Base-by-base conservation (phyloP, 2,797 vertebrate genomes). In the Acanthurus leucopareius region DNA sequence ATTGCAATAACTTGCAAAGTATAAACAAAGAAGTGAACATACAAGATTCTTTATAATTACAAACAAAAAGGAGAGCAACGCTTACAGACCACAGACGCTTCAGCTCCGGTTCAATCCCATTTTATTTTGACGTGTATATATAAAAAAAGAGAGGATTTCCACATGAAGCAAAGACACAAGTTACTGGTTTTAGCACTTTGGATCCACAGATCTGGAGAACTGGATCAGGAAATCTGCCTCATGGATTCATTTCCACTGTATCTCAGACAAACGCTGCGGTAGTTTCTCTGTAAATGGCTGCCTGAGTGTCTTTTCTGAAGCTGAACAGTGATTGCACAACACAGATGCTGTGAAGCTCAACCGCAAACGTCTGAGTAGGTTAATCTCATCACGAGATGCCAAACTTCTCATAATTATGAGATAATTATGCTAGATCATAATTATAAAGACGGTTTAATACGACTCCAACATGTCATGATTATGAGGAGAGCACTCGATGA, bases 281-380 rank as follows among this genome's bases (percentile, higher is more conserved):
- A 60, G 72, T 59, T 64, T 2, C 54, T 59, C 1, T 2, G 13
- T n/a, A 53, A 75, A 67, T 0, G 22, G n/a, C n/a, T 42, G 28
- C 45, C 56, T 48, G 25, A 25, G 48, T 42, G 60, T 25, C 68
- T 71, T 49, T 25, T 15, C 44, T 47, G 68, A 5, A 45, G 22
- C 51, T 42, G 67, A 17, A 10, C 67, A 40, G n/a, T 7, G 65
- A 57, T 76, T 52, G 53, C 67, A 9, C 62, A 78, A 80, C 78
- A 38, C 3, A 44, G 58, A 63, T 15, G 70, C 60, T 15, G 40
- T 40, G n/a, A 64, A 77, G 77, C 75, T 79, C 83, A 77, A 85
- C 72, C 69, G 15, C 71, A 10, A 73, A 66, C 1, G 20, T 77
- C 61, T 47, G 35, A 57, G 64, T 25, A 14, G 22, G 40, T 56